phyloP scores from a whole-genome alignment of 2,797 vertebrate species.

The Melanotaenia pygmaea region DNA sequence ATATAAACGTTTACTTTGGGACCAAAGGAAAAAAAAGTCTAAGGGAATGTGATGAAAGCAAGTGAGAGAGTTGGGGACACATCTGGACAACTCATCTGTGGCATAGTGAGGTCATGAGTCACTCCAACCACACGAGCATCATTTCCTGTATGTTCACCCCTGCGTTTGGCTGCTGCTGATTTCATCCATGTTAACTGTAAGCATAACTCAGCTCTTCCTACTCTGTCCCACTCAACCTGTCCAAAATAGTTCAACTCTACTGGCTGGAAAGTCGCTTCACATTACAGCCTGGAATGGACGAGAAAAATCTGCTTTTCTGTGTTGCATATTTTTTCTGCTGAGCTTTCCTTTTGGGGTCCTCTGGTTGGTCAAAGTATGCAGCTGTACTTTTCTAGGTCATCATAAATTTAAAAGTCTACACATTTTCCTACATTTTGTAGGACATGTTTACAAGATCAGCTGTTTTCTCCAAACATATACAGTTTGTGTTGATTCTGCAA shows the following conservation, averaged over 20 bases:
- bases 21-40: background rate
- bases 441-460: background rate
- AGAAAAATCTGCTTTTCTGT: conserved; percentile 16
- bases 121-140: conserved; percentile 67
- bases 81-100: conserved; percentile 78
- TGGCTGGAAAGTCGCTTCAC: conserved; percentile 23
- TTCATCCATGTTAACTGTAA: conserved; percentile 51
- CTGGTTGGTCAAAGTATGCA: conserved; percentile 2
- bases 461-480: background rate
- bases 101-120: conserved; percentile 78
- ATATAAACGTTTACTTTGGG: background rate
- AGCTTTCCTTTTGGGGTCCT: background rate
- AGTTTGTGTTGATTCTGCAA: conserved; percentile 9
- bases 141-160: conserved; percentile 72
- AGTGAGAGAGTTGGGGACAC: conserved; percentile 41
- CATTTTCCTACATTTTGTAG: background rate
- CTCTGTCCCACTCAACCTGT: conserved; percentile 40
- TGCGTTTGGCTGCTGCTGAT: conserved; percentile 37
- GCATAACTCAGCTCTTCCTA: conserved; percentile 45
- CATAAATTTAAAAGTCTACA: background rate
- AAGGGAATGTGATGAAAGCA: conserved; percentile 20
- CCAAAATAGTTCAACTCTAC: conserved; percentile 29
- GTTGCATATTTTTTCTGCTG: background rate
- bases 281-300: conserved; percentile 32
- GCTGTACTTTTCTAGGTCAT: conserved; percentile 1